These are phyloP conservation scores for Megaptera novaeangliae DNA, from an alignment of 2,113 vertebrate genomes.

Conservation along the genomic window DNA sequence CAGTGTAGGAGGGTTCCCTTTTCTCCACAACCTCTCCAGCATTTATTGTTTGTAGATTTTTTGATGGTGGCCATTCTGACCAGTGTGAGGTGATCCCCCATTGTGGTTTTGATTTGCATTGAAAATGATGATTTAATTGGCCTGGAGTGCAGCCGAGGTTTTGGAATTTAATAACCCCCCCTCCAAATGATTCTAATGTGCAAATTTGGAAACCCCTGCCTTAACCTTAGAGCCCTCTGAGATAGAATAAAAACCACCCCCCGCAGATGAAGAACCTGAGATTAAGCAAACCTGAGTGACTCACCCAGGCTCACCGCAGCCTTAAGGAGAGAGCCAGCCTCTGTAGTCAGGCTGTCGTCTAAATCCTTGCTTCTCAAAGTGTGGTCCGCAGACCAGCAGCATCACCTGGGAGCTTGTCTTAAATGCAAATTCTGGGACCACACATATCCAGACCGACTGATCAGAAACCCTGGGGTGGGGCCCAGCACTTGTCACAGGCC, in stretches of 20 bases:
- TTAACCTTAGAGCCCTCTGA: background rate
- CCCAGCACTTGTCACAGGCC: background rate
- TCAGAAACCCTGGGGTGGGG: background rate
- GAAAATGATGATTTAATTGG: background rate
- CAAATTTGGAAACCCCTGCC: background rate
- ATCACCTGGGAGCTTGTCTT: background rate
- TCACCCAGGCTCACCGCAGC: background rate
- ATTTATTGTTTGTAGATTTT: too few relatives aligned
- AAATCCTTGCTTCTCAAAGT: background rate
- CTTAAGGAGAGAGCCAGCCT: background rate
- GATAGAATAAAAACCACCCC: background rate
- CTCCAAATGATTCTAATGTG: background rate
- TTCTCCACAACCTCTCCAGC: too few relatives aligned
- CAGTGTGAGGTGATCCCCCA: too few relatives aligned
- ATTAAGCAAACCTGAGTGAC: background rate
- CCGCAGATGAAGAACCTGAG: background rate
- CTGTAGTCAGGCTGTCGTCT: background rate
- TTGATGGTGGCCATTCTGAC: too few relatives aligned
- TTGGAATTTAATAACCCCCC: background rate
- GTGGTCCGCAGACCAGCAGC: background rate
- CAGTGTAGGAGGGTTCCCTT: too few relatives aligned
- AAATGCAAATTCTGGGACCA: background rate
- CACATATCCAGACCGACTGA: background rate
- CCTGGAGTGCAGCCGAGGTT: background rate
- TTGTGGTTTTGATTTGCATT: too few relatives aligned